Evolutionary conservation across 2,797 vertebrate genomes (phyloP).

Genomic region (Novumbra hubbsi): DNA sequence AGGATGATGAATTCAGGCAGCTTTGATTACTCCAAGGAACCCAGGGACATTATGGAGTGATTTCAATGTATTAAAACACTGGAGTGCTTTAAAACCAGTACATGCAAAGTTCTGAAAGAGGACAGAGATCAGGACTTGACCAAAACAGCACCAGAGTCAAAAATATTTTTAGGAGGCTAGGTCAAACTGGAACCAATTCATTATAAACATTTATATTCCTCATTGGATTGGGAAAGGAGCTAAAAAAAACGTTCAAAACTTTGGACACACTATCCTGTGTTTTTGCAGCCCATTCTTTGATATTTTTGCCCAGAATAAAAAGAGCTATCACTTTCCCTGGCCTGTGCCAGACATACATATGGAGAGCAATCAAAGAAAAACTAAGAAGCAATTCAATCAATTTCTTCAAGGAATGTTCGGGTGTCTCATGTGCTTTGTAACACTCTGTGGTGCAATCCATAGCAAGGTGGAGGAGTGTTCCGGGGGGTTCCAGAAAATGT

Average conservation of each 20-base stretch:
- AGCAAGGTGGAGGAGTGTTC: constrained; percentile 31
- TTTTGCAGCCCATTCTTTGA: constrained; percentile 41
- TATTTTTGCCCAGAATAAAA: constrained; percentile 45
- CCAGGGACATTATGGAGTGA: not conserved
- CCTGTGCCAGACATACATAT: constrained; percentile 24
- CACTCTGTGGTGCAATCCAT: constrained; percentile 37
- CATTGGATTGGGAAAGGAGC: constrained; percentile 20
- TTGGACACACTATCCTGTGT: constrained; percentile 35
- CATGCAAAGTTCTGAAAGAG: constrained; percentile 4
- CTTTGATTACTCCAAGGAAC: constrained; percentile 3
- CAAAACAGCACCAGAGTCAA: constrained; percentile 13
- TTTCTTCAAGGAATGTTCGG: constrained; percentile 33
- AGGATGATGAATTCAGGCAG: not conserved
- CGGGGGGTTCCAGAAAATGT: constrained; percentile 15
- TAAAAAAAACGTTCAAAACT: constrained; percentile 10
- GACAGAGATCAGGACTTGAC: not conserved
- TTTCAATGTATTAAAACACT: not conserved
- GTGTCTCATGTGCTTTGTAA: constrained; percentile 42
- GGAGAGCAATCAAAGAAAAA: constrained; percentile 49
- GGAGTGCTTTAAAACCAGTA: not conserved
- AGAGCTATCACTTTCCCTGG: constrained; percentile 39
- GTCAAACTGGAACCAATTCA: constrained; percentile 29
- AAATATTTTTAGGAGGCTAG: constrained; percentile 23
- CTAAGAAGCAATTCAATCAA: constrained; percentile 46
- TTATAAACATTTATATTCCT: constrained; percentile 43